A percentile compares a stretch with the other conserved stretches of the same genome.
Conservation (phyloP, 2,888 invertebrate species). For the Rotaria socialis region DNA sequence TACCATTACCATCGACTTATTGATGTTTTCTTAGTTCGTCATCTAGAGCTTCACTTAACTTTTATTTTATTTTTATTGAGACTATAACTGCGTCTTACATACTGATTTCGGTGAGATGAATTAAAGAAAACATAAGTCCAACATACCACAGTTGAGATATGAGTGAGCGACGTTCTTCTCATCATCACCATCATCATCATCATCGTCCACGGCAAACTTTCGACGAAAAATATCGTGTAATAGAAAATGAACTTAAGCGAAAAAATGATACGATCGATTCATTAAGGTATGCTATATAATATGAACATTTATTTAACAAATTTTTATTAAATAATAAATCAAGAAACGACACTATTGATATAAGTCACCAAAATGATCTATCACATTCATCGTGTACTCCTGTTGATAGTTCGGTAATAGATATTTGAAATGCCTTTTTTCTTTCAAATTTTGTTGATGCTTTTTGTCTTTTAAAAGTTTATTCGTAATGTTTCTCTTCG, state of each 20-base stretch:
- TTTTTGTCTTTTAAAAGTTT: neutral
- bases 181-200: neutral
- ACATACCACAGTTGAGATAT: neutral
- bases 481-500: neutral
- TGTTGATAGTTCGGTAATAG: neutral
- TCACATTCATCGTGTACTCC: neutral
- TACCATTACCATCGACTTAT: neutral
- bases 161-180: neutral
- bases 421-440: neutral
- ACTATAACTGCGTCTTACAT: too few species aligned
- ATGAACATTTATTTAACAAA: neutral
- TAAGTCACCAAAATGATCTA: neutral
- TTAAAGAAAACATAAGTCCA: too few species aligned
- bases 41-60: conserved; percentile 5
- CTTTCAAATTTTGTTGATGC: neutral
- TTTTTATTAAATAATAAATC: neutral
- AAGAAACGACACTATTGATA: neutral
- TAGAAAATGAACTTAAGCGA: neutral
- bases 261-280: neutral
- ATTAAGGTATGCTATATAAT: neutral
- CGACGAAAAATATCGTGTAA: neutral
- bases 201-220: neutral
- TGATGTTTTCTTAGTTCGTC: neutral
- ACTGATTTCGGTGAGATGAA: neutral
- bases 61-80: neutral